Percentiles rank a stretch among this genome's conserved stretches.
Evolutionary conservation across 2,113 vertebrate species (phyloP).

Genomic region (Sakesphorus luctuosus): DNA sequence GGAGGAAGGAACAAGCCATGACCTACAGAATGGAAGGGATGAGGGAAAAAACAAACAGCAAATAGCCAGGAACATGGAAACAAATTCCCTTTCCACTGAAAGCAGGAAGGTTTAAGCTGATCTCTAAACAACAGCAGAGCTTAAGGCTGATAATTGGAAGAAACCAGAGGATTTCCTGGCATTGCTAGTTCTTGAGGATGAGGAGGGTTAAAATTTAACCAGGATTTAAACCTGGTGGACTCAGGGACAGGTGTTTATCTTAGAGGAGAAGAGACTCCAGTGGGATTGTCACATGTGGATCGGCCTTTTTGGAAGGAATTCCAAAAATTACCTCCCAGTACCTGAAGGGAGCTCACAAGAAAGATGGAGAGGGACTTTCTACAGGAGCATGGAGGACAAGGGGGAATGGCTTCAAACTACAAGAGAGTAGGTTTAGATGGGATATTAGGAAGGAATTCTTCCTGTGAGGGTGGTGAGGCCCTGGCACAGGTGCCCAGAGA

Average conservation of each 20-base stretch:
- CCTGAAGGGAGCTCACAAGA: fast-evolving
- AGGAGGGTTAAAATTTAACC: neutral
- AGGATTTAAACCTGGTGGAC: neutral
- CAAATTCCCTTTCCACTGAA: neutral
- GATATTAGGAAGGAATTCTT: neutral
- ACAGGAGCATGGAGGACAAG: neutral
- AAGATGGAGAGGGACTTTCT: neutral
- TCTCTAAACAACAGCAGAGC: neutral
- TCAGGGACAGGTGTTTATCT: neutral
- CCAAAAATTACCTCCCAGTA: neutral
- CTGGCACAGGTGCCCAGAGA: neutral
- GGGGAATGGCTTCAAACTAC: neutral
- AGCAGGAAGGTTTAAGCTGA: neutral
- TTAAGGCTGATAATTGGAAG: neutral
- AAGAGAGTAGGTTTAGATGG: neutral
- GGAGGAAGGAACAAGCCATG: neutral
- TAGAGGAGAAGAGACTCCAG: neutral
- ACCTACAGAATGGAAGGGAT: neutral
- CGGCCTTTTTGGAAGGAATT: neutral
- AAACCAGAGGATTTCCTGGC: neutral
- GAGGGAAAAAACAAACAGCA: neutral
- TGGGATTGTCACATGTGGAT: neutral
- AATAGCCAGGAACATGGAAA: neutral
- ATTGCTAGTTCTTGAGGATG: neutral
- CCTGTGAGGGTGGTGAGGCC: fast-evolving